A percentile compares a stretch with the other conserved stretches of the same genome.
Evolutionary conservation across 1,140 invertebrate species (phyloP).

Genomic region (Bombus impatiens): DNA sequence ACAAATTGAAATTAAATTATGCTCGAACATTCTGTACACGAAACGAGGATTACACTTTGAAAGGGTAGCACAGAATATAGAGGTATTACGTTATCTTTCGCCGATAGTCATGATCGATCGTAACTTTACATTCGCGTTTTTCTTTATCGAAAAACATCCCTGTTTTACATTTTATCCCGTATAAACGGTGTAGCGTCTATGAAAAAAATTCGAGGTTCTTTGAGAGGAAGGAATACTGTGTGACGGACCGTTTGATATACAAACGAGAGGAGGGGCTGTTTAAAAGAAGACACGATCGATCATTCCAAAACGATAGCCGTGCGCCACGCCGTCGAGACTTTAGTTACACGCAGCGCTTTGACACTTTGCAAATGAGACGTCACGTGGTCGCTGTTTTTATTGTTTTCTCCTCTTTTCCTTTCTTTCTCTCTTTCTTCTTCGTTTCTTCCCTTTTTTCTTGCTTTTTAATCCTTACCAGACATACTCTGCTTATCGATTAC

Average conservation of each 20-base stretch:
- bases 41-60: background rate
- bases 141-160: background rate
- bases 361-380: slow-evolving; percentile 50
- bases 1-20: background rate
- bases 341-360: slow-evolving; percentile 31
- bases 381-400: slow-evolving; percentile 4
- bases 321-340: background rate
- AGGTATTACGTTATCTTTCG: background rate
- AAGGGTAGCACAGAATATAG: background rate
- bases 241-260: slow-evolving; percentile 18
- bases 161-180: background rate
- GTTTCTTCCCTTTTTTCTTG: no score
- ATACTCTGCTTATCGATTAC: slow-evolving; percentile 36
- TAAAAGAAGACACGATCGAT: slow-evolving; percentile 39
- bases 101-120: background rate
- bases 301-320: slow-evolving; percentile 27
- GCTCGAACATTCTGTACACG: background rate
- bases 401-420: background rate
- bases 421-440: background rate
- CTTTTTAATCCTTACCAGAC: slow-evolving; percentile 12
- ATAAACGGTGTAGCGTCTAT: background rate
- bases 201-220: slow-evolving; percentile 10
- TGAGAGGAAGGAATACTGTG: background rate
- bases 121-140: background rate
- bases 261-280: slow-evolving; percentile 12